Percentiles rank a stretch among this genome's conserved stretches.
phyloP scores from a whole-genome alignment of 1,140 invertebrate species.

The Nylanderia fulva region DNA sequence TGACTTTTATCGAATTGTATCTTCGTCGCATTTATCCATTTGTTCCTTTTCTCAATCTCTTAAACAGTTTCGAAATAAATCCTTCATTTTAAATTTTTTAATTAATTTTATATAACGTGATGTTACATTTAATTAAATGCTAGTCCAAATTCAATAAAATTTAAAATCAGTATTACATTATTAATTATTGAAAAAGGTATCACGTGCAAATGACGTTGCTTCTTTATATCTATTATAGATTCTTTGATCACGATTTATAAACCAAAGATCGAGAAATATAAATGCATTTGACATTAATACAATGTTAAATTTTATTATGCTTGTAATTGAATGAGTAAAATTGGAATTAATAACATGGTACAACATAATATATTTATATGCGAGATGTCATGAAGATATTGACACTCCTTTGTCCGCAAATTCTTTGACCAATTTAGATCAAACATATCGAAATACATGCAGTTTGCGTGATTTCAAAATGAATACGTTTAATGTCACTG shows the following conservation, averaged over 20 bases:
- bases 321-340: constrained; percentile 1
- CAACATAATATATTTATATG: constrained; percentile 21
- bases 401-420: not conserved
- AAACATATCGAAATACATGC: constrained; percentile 23
- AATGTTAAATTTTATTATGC: constrained; percentile 31
- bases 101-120: not conserved
- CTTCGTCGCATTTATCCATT: not conserved
- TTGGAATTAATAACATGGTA: not conserved
- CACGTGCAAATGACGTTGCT: not conserved
- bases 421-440: constrained; percentile 15
- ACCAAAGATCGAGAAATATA: not conserved
- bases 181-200: not conserved
- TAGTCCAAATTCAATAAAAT: not conserved
- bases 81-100: not conserved
- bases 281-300: not conserved
- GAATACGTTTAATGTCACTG: constrained; percentile 1
- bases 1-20: not conserved
- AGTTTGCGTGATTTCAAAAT: not conserved
- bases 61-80: constrained; percentile 6
- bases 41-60: not conserved
- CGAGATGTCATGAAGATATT: constrained; percentile 4
- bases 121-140: constrained; percentile 7
- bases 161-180: not conserved
- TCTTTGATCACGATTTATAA: not conserved
- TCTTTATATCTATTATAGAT: not conserved